These are phyloP conservation scores for Cryptophagus acutangulus DNA, from an alignment of 2,888 invertebrate genomes.

Conservation along the genomic window DNA sequence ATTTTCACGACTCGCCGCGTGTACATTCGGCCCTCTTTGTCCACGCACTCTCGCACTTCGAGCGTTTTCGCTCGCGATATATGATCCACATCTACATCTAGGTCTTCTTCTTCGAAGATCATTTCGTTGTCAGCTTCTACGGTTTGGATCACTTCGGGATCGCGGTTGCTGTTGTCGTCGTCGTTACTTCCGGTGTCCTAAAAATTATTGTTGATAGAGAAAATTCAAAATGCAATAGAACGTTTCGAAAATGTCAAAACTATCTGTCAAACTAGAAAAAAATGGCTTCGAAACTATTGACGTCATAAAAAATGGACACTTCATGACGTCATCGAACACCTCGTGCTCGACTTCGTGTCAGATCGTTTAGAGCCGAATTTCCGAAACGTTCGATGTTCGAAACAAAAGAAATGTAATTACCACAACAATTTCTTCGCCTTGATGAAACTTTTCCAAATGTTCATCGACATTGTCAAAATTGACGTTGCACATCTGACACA, in stretches of 20 bases:
- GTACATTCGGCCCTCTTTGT: constrained; percentile 50
- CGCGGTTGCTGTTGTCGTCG: too few relatives aligned
- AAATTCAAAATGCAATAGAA: neutral
- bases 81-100: constrained; percentile 33
- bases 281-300: too few relatives aligned
- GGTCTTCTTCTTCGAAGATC: constrained; percentile 9
- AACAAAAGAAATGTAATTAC: too few relatives aligned
- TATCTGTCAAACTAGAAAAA: too few relatives aligned
- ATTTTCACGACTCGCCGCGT: constrained; percentile 56
- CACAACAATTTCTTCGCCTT: constrained; percentile 63
- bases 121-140: constrained; percentile 9
- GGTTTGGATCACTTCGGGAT: neutral
- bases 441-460: constrained; percentile 62
- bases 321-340: too few relatives aligned
- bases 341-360: too few relatives aligned
- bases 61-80: constrained; percentile 41
- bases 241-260: neutral
- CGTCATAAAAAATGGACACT: too few relatives aligned
- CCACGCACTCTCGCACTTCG: constrained; percentile 50
- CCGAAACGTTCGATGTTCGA: too few relatives aligned
- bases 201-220: too few relatives aligned
- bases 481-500: constrained; percentile 61
- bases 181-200: constrained; percentile 17
- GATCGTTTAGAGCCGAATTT: too few relatives aligned
- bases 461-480: constrained; percentile 61